Evolutionary conservation across 2,113 vertebrate genomes (phyloP), one percentile per base, ranked within the genome.

Genomic region (Enhydra lutris): DNA sequence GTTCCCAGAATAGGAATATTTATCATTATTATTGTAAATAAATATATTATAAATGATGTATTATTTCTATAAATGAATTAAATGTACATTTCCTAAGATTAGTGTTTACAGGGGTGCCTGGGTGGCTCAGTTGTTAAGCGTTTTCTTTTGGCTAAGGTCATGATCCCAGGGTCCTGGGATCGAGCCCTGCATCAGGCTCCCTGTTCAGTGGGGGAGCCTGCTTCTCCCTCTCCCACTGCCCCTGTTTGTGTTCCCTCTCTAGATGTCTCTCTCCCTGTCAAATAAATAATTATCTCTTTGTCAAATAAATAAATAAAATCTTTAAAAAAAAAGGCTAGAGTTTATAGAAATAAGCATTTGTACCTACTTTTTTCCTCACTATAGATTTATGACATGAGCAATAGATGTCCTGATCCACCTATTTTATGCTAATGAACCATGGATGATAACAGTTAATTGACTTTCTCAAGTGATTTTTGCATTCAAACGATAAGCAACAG

Each of bases 381-480:
- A 34, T 67, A 92, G 94, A 92, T 17, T 12, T 91, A 15, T 91
- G 24, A 7, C 81, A 23, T 17, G 45, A 42, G 7, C 14, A 31
- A 21, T 85, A 45, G 26, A 71, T 93, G 7, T 78, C 15, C 21
- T 89, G 26, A 91, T 89, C 20, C 36, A 73, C 14, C 11, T 92
- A 39, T 47, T 80, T 88, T 59, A 42, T 47, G 81, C 18, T 57
- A 85, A 45, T n/a, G 59, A 93, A 74, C 7, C 17, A 4, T 12
- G 4, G 26, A 6, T 89, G 45, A 55, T 13, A 36, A 14, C 12
- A 89, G 7, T 69, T 59, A 67, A 55, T 29, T 80, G 47, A 71
- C 42, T 76, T 71, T 82, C 20, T 82, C 15, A 85, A 85, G 47
- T 89, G 88, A 78, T 83, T 93, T 95, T 92, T 93, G 20, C n/a